These are phyloP conservation scores for Anisognathus igniventris DNA, from an alignment of 2,797 vertebrate genomes.

Conservation along the genomic window DNA sequence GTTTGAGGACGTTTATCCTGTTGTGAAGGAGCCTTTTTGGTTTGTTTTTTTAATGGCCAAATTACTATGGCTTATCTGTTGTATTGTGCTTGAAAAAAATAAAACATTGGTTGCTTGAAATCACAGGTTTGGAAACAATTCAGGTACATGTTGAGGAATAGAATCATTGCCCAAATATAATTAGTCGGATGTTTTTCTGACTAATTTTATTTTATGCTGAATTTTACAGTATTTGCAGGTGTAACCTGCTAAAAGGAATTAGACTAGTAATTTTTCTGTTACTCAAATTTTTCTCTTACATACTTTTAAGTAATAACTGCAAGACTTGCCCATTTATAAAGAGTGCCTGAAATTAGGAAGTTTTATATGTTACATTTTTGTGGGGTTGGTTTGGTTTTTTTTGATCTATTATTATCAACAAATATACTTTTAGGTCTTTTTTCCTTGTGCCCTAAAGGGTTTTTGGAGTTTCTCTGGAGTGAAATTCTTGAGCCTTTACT, in stretches of 20 bases:
- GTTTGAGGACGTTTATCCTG: background rate
- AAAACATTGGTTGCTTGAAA: background rate
- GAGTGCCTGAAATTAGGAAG: background rate
- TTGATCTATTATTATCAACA: background rate
- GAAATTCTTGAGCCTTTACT: constrained; percentile 9
- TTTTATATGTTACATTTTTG: background rate
- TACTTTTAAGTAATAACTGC: background rate
- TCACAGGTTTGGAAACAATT: background rate
- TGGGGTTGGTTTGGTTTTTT: background rate
- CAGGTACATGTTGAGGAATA: background rate
- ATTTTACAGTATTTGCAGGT: background rate
- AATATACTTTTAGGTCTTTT: background rate
- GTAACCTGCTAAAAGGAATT: background rate
- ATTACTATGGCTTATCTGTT: background rate
- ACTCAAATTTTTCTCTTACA: background rate
- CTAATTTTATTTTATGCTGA: background rate
- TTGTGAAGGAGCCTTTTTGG: background rate
- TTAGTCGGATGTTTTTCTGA: background rate
- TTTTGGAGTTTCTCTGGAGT: background rate
- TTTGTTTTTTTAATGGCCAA: background rate
- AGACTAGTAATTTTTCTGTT: background rate
- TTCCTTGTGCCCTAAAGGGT: background rate
- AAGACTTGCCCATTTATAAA: background rate
- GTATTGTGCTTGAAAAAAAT: background rate
- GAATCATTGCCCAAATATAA: background rate